These are phyloP conservation scores for Tetramorium simillimum DNA, from an alignment of 1,140 invertebrate species.

Conservation along the genomic window DNA sequence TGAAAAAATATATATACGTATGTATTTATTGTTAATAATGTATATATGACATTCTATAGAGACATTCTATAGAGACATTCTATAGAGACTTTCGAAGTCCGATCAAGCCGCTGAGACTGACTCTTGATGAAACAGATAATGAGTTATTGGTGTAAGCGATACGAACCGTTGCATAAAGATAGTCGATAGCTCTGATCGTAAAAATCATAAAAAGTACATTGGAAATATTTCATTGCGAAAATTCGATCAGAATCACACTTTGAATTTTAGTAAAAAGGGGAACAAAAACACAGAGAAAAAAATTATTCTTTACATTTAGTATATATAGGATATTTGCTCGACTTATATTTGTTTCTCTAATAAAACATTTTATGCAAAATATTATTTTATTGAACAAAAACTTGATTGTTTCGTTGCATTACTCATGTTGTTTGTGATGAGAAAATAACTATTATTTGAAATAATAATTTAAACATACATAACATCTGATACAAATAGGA, in stretches of 20 bases:
- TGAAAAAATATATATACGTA: no score
- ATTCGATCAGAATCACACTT: neutral
- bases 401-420: no score
- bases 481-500: no score
- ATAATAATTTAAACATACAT: no score
- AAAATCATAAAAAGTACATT: neutral
- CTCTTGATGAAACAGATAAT: constrained; percentile 13
- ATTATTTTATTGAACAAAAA: no score
- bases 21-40: no score
- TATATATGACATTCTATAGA: neutral
- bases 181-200: neutral
- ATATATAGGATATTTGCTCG: no score
- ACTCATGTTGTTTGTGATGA: no score
- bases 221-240: neutral
- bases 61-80: neutral
- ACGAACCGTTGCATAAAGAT: neutral
- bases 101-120: neutral
- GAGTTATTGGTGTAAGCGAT: constrained; percentile 26
- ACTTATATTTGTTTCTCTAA: no score
- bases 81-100: neutral
- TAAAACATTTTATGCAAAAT: no score
- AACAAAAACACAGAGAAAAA: neutral
- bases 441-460: no score
- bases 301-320: no score
- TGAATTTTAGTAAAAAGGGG: neutral